A percentile compares a stretch with the other conserved stretches of the same genome.
Evolutionary conservation across 2,888 invertebrate genomes (phyloP).

Genomic region (Noctua janthe): DNA sequence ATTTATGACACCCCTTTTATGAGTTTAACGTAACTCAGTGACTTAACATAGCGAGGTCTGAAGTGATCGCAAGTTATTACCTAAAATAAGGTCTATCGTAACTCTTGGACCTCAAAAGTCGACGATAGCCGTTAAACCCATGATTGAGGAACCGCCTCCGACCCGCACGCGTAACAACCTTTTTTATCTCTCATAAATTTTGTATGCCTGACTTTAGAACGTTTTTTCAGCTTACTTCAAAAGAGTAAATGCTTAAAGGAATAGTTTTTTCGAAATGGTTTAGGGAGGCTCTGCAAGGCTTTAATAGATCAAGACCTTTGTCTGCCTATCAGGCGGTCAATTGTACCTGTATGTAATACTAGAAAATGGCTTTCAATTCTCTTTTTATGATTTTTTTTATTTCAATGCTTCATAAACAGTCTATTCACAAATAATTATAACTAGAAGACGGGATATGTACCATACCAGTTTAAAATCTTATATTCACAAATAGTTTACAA

Average conservation of each 20-base stretch:
- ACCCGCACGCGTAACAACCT: constrained; percentile 49
- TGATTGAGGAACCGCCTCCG: constrained; percentile 64
- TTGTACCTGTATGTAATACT: background rate
- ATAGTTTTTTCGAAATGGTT: constrained; percentile 36
- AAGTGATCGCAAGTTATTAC: constrained; percentile 61
- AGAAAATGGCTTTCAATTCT: background rate
- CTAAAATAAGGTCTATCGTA: constrained; percentile 64
- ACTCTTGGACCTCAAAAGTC: constrained; percentile 63
- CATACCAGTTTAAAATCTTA: no score
- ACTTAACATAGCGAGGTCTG: constrained; percentile 32
- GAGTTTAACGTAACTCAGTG: constrained; percentile 45
- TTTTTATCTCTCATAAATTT: constrained; percentile 67
- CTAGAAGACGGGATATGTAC: no score
- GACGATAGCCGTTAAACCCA: constrained; percentile 65
- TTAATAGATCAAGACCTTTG: constrained; percentile 47
- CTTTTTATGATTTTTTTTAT: background rate
- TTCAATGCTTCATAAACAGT: background rate
- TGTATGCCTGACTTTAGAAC: constrained; percentile 46
- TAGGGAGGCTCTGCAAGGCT: constrained; percentile 10
- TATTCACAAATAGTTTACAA: background rate
- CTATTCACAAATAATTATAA: background rate
- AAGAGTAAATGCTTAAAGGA: constrained; percentile 25
- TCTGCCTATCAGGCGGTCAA: background rate
- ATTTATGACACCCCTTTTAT: constrained; percentile 59
- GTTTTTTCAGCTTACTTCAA: constrained; percentile 48